Percentiles rank a stretch among this genome's conserved stretches.
phyloP scores from a whole-genome alignment of 2,113 vertebrate genomes.

The Macrotus californicus region DNA sequence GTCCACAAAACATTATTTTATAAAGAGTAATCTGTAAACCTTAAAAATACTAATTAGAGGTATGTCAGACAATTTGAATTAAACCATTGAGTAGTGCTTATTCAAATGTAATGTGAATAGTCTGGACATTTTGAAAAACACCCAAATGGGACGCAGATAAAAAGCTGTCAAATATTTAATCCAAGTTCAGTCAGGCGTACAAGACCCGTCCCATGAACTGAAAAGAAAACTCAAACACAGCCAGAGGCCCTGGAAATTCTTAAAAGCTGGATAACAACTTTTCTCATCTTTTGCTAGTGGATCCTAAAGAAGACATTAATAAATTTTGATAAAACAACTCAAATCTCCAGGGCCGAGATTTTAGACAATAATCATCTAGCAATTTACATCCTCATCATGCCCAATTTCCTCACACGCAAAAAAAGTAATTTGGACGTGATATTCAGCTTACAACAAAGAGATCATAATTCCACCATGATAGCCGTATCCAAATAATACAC shows the following conservation, averaged over 20 bases:
- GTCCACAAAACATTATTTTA: conserved; percentile 43
- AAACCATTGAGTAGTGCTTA: conserved; percentile 76
- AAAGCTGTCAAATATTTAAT: conserved; percentile 80
- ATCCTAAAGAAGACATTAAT: neutral
- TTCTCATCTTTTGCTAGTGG: conserved; percentile 45
- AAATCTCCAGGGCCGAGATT: conserved; percentile 5
- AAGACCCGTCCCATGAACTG: conserved; percentile 78
- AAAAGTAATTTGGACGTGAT: conserved; percentile 28
- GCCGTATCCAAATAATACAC: neutral
- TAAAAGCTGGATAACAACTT: conserved; percentile 65
- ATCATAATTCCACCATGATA: neutral
- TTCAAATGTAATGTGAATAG: conserved; percentile 79
- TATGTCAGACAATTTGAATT: conserved; percentile 77
- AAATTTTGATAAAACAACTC: neutral
- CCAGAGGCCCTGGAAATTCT: conserved; percentile 72
- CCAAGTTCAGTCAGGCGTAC: conserved; percentile 74
- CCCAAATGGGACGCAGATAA: conserved; percentile 78
- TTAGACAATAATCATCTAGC: conserved; percentile 11
- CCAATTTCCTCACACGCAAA: conserved; percentile 26
- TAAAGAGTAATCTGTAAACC: conserved; percentile 68
- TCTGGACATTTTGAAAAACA: conserved; percentile 81
- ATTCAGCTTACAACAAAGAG: neutral
- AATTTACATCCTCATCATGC: neutral
- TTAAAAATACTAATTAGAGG: conserved; percentile 77
- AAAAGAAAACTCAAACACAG: conserved; percentile 81